phyloP scores from a whole-genome alignment of 2,797 vertebrate genomes.

The Coregonus suidteri region DNA sequence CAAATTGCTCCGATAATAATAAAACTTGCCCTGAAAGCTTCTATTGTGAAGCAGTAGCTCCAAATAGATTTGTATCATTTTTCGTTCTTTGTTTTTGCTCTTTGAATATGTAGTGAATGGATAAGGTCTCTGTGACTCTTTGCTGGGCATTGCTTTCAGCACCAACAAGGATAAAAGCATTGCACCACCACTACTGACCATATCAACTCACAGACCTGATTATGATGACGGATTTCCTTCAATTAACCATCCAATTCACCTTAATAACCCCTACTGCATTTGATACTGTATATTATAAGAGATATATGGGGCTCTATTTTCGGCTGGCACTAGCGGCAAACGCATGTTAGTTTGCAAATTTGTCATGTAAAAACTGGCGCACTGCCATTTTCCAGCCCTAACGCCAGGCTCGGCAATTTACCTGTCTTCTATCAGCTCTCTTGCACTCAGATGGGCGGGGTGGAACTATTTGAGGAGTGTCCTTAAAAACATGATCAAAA shows the following conservation, averaged over 20 bases:
- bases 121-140: constrained; percentile 59
- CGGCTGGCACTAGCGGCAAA: too few relatives aligned
- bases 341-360: too few relatives aligned
- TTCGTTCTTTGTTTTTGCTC: constrained; percentile 27
- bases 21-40: constrained; percentile 66
- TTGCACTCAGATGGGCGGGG: too few relatives aligned
- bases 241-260: background rate
- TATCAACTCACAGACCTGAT: background rate
- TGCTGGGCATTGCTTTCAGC: constrained; percentile 47
- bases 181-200: constrained; percentile 26
- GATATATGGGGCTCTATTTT: too few relatives aligned
- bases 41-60: constrained; percentile 71
- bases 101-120: constrained; percentile 52
- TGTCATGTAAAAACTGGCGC: too few relatives aligned
- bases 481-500: too few relatives aligned
- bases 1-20: constrained; percentile 68
- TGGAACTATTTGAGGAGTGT: too few relatives aligned
- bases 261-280: background rate
- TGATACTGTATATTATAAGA: too few relatives aligned
- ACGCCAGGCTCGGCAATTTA: too few relatives aligned
- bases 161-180: constrained; percentile 42
- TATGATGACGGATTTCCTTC: too few relatives aligned
- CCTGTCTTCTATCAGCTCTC: too few relatives aligned
- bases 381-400: too few relatives aligned
- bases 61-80: constrained; percentile 48